A percentile compares a stretch with the other conserved stretches of the same genome.
These are phyloP conservation scores for Halictus ligatus DNA, from an alignment of 2,888 invertebrate species.

Conservation along the genomic window DNA sequence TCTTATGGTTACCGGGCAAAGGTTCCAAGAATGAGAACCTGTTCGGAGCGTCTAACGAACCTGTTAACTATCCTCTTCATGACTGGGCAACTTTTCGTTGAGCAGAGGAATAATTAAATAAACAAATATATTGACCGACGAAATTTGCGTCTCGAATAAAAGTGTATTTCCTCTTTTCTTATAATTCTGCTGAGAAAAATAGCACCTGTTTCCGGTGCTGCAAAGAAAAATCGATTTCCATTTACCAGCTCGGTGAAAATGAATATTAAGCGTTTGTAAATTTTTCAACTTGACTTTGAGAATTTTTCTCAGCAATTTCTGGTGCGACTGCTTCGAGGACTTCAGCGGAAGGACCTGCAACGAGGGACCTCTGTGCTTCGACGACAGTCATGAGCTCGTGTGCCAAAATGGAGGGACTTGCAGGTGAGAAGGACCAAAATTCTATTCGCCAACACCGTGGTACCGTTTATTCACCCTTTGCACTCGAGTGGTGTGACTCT, in stretches of 20 bases:
- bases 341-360: conserved; percentile 93
- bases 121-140: background rate
- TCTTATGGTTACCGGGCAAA: background rate
- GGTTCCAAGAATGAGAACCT: background rate
- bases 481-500: too few relatives aligned
- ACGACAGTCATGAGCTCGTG: conserved; percentile 86
- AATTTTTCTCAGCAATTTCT: conserved; percentile 87
- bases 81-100: background rate
- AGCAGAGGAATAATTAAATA: background rate
- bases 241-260: background rate
- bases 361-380: conserved; percentile 91
- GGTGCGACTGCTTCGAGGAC: conserved; percentile 92
- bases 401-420: conserved; percentile 94
- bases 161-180: too few relatives aligned
- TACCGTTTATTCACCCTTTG: background rate
- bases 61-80: background rate
- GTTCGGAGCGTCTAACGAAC: background rate
- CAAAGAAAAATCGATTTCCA: background rate
- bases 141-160: too few relatives aligned
- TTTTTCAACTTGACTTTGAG: background rate
- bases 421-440: conserved; percentile 87
- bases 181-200: too few relatives aligned
- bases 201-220: too few relatives aligned
- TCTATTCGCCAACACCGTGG: background rate
- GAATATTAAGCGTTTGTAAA: background rate